phyloP scores from a whole-genome alignment of 2,113 vertebrate genomes.

The Dasyornis broadbenti region DNA sequence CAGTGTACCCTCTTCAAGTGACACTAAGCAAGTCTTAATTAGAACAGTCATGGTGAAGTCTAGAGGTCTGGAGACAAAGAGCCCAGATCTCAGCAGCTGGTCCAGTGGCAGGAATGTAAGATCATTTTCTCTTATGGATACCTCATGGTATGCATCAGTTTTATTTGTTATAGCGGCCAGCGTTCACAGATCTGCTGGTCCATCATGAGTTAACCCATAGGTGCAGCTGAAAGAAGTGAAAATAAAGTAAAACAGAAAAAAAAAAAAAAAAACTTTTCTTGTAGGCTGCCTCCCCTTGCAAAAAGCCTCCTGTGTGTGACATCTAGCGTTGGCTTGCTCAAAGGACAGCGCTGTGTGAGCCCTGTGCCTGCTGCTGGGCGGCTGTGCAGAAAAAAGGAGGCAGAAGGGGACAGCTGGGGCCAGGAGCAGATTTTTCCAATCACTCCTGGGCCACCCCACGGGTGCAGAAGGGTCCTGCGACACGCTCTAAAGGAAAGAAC shows the following conservation, averaged over 20 bases:
- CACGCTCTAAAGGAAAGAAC: fast-evolving
- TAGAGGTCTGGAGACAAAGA: background rate
- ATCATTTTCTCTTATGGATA: background rate
- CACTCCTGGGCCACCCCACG: too few relatives aligned
- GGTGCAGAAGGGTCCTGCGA: background rate
- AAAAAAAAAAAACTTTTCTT: too few relatives aligned
- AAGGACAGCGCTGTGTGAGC: background rate
- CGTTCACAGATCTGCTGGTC: fast-evolving
- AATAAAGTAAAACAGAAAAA: background rate
- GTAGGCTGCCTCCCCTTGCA: background rate
- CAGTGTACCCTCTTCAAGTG: background rate
- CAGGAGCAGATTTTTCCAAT: background rate
- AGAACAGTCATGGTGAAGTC: background rate
- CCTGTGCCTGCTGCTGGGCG: fast-evolving
- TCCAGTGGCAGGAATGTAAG: background rate
- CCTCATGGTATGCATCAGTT: fast-evolving
- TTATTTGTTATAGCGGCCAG: fast-evolving
- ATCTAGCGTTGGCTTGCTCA: constrained; percentile 52
- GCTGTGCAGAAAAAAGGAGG: background rate
- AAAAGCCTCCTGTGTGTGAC: constrained; percentile 48
- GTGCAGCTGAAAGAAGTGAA: background rate
- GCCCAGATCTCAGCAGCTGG: background rate
- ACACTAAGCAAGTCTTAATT: background rate
- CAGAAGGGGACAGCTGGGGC: fast-evolving
- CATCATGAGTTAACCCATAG: fast-evolving